Percentiles rank a stretch among this genome's conserved stretches.
phyloP scores from a whole-genome alignment of 53 echinoderm and acorn worm genomes.

The Astropecten irregularis region DNA sequence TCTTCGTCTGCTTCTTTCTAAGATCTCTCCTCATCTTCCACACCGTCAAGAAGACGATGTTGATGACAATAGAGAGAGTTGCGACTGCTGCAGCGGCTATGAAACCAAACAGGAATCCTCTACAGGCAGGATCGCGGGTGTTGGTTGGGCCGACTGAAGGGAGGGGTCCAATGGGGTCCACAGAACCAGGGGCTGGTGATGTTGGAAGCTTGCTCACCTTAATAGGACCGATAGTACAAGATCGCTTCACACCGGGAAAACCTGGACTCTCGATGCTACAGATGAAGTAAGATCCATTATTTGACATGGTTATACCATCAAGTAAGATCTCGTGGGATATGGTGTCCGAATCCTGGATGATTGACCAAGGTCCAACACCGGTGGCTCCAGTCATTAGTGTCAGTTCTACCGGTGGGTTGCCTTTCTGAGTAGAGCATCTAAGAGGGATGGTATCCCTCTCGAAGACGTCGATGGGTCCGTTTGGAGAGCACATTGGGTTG shows the following conservation, averaged over 20 bases:
- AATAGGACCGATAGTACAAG: slow-evolving; percentile 12
- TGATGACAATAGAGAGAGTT: not conserved
- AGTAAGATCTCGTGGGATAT: not conserved
- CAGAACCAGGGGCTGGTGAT: not conserved
- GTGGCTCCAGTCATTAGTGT: not conserved
- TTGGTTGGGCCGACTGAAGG: not conserved
- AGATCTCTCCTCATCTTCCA: slow-evolving; percentile 15
- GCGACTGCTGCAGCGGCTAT: not conserved
- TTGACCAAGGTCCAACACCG: not conserved
- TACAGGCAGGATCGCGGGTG: not conserved
- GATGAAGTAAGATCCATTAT: slow-evolving; percentile 4
- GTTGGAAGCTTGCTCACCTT: not conserved
- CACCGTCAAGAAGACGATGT: not conserved
- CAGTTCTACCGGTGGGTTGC: slow-evolving; percentile 10
- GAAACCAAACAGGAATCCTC: slow-evolving; percentile 8
- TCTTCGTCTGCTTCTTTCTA: no score
- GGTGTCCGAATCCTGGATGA: not conserved
- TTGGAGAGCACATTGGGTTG: slow-evolving; percentile 26
- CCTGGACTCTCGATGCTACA: not conserved
- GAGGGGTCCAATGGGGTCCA: not conserved
- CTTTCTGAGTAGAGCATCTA: slow-evolving; percentile 6
- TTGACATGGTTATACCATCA: not conserved
- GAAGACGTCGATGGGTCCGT: not conserved
- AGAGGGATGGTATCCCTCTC: not conserved
- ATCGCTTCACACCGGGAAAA: not conserved